These are phyloP conservation scores for Trididemnum nubilum DNA, from an alignment of 23 tunicate genomes.

Conservation along the genomic window DNA sequence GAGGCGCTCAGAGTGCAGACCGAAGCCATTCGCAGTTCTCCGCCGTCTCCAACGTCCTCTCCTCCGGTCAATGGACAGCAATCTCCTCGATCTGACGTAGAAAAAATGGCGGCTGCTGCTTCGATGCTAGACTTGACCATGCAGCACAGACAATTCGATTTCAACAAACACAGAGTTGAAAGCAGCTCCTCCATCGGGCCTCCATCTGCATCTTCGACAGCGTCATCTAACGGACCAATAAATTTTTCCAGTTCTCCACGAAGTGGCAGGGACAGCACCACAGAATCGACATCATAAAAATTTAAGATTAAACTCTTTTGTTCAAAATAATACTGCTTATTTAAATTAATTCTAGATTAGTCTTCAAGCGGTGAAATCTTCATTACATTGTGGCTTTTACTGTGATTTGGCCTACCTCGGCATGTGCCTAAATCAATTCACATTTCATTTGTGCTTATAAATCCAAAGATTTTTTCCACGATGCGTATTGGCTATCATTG, in stretches of 20 bases:
- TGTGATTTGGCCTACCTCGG: slow-evolving; percentile 32
- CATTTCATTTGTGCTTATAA: not conserved
- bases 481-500: not conserved
- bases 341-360: too few species aligned
- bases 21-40: slow-evolving; percentile 1
- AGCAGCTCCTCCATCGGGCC: slow-evolving; percentile 53
- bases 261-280: slow-evolving; percentile 27
- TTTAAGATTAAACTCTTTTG: too few species aligned
- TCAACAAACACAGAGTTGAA: not conserved
- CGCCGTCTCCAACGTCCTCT: slow-evolving; percentile 61
- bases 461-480: not conserved
- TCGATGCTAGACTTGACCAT: slow-evolving; percentile 50
- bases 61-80: slow-evolving; percentile 7
- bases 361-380: not conserved
- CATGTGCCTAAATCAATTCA: slow-evolving; percentile 12
- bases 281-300: slow-evolving; percentile 49
- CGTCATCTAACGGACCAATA: slow-evolving; percentile 25
- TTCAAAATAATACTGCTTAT: too few species aligned
- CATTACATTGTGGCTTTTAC: slow-evolving; percentile 21
- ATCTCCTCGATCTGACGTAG: slow-evolving; percentile 27
- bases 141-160: slow-evolving; percentile 11
- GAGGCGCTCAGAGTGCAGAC: not conserved
- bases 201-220: slow-evolving; percentile 49
- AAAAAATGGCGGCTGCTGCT: slow-evolving; percentile 70
- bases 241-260: slow-evolving; percentile 21